Evolutionary conservation across 2,113 vertebrate genomes (phyloP).

Genomic region (Rhinichthys klamathensis): DNA sequence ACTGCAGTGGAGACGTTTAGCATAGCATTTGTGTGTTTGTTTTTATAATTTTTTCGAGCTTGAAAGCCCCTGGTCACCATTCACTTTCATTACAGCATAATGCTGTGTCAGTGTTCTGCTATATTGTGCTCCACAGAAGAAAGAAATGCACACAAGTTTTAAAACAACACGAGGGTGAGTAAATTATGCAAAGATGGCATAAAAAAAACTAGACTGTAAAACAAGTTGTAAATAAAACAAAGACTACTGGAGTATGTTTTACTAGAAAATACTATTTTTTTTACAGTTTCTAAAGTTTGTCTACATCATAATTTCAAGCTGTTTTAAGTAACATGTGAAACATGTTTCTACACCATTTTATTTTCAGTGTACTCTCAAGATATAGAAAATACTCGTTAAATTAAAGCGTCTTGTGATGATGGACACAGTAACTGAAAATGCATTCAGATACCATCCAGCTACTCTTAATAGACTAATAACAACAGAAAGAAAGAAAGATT

Average conservation of each 20-base stretch:
- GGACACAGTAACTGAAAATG: not conserved
- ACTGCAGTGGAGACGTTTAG: not conserved
- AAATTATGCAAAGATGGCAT: not conserved
- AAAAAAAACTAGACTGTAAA: too few species aligned
- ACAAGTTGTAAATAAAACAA: too few species aligned
- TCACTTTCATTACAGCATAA: not conserved
- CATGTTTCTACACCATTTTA: too few species aligned
- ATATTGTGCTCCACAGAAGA: not conserved
- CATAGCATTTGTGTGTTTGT: too few species aligned
- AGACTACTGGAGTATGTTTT: too few species aligned
- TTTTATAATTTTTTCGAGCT: not conserved
- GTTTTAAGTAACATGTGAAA: too few species aligned
- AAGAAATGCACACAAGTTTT: not conserved
- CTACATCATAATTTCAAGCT: too few species aligned
- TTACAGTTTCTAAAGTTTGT: too few species aligned
- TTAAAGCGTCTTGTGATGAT: not conserved
- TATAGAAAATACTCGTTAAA: not conserved
- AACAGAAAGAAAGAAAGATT: not conserved
- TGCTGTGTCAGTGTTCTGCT: not conserved
- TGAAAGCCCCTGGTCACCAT: not conserved
- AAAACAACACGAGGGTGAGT: not conserved
- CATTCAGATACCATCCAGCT: not conserved
- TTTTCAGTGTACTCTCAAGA: not conserved
- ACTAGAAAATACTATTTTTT: too few species aligned
- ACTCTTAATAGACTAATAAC: not conserved